Conservation (phyloP, 2,797 vertebrate species). For the Muscicapa striata region DNA sequence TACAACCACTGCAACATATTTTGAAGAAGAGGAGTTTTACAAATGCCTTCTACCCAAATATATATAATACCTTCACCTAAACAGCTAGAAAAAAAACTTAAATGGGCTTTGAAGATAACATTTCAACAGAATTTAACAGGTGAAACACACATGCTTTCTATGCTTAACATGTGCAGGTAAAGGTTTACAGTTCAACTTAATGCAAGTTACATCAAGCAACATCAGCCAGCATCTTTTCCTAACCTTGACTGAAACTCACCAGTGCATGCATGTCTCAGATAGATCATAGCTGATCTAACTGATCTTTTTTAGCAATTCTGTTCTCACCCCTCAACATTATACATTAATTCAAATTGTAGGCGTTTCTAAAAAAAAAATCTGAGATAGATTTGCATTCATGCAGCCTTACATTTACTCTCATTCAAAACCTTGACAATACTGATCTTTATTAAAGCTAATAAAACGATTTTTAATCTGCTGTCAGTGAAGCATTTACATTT, state of each 20-base stretch:
- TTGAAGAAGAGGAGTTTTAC: neutral
- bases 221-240: neutral
- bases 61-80: neutral
- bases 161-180: neutral
- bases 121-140: neutral
- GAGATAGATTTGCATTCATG: neutral
- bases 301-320: neutral
- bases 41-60: neutral
- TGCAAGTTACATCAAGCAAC: slow-evolving; percentile 1
- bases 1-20: neutral
- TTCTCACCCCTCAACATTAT: neutral
- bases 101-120: neutral
- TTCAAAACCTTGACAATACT: slow-evolving; percentile 16
- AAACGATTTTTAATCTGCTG: slow-evolving; percentile 12
- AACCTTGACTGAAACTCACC: neutral
- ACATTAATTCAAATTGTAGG: neutral
- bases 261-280: neutral
- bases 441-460: slow-evolving; percentile 50
- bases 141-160: neutral
- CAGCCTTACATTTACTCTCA: neutral
- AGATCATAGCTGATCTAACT: neutral
- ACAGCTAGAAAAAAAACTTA: neutral
- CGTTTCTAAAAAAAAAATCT: neutral
- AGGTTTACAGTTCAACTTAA: neutral
- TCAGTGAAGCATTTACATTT: slow-evolving; percentile 27